Evolutionary conservation across 1,140 invertebrate genomes (phyloP), one percentile per base, ranked within the genome.

Genomic region (Ceratina japonica): DNA sequence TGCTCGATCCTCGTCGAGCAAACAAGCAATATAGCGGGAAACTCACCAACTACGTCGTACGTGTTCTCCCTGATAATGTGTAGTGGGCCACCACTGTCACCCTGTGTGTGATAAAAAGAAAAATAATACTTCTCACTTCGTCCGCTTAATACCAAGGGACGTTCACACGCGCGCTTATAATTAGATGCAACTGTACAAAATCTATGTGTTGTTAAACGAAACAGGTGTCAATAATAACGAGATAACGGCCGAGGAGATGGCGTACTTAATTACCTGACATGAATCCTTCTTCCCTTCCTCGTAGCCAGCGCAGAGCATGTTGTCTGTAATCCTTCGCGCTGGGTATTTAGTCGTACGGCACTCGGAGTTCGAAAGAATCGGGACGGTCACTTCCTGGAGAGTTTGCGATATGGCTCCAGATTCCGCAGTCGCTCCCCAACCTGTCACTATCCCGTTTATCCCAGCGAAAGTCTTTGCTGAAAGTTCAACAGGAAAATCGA

Each of bases 231-330:
- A 24, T n/a, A 37, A 2, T 37, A 22, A 61, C 15, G 5, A 56
- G n/a, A 61, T 59, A 68, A 62, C 0, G 37, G 20, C 15, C 7
- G 22, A 49, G 8, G 56, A 49, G 27, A 8, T 8, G 10, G 15
- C 31, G 20, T 65, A 1, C 20, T 65, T 63, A 3, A 49, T 79
- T 89, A 94, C 94, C 90, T 96, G 95, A 89, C 96, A 97, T 0
- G 96, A 95, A 90, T 97, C 96, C 83, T 96, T 96, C 69, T 93
- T 93, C 24, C 97, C 97, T 56, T 96, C 93, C 5, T 94, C 89
- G 84, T 94, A 95, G 5, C 97, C 97, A 12, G 97, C 97, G 88
- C 97, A 98, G 49, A 98, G 77, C 97, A 98, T 97, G 87, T 96
- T 97, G 18, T 97, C 95, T 0, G 96, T 97, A 75, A 98, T 97